These are phyloP conservation scores for Coregonus sp. DNA, from an alignment of 2,797 vertebrate genomes.

Conservation along the genomic window DNA sequence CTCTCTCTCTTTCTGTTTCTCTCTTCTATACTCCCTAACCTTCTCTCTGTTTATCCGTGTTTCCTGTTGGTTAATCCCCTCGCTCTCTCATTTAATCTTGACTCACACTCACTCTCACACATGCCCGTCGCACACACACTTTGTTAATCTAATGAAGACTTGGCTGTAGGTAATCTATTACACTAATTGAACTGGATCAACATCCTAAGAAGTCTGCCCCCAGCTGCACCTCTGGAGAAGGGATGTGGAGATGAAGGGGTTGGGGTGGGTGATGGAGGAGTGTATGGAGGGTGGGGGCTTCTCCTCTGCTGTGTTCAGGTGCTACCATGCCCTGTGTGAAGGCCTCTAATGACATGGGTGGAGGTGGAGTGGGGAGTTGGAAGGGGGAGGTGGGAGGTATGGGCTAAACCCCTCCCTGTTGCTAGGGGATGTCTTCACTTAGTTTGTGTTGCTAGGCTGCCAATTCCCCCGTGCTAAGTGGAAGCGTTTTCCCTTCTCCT, in stretches of 20 bases:
- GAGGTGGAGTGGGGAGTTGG: conserved; percentile 11
- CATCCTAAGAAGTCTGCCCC: conserved; percentile 21
- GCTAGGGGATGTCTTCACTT: conserved; percentile 77
- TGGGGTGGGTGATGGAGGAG: not conserved
- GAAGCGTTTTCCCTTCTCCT: conserved; percentile 56
- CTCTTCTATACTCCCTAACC: not conserved
- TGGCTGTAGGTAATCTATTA: conserved; percentile 27
- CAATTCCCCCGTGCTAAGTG: conserved; percentile 75
- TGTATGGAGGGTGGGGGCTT: not conserved
- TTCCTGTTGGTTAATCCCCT: not conserved
- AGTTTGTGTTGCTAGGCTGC: conserved; percentile 83
- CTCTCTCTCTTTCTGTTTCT: not conserved
- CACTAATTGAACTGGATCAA: conserved; percentile 37
- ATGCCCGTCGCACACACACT: conserved; percentile 3
- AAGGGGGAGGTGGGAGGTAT: conserved; percentile 7
- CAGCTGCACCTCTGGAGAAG: not conserved
- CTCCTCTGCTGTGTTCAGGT: conserved; percentile 5
- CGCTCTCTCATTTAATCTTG: not conserved
- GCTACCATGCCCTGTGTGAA: conserved; percentile 12
- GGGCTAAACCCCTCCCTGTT: conserved; percentile 69
- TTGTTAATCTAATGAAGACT: conserved; percentile 37
- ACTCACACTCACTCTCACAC: not conserved
- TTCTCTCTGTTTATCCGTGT: not conserved
- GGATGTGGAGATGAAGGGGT: not conserved
- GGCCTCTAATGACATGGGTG: conserved; percentile 18